These are phyloP conservation scores for Oedothorax gibbosus DNA, from an alignment of 1,140 invertebrate species.

Conservation along the genomic window DNA sequence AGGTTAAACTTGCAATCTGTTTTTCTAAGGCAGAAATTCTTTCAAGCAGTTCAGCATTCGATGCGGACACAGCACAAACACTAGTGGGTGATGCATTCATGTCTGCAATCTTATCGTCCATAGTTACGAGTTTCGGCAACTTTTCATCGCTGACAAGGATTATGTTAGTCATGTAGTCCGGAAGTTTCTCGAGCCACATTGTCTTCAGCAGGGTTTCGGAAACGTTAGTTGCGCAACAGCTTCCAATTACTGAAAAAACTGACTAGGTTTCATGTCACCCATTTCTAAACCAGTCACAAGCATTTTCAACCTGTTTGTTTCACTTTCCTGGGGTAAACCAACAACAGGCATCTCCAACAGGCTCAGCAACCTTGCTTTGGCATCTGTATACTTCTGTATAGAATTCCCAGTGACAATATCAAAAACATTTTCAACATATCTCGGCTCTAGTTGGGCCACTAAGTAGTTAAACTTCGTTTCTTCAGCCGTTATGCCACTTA, in stretches of 20 bases:
- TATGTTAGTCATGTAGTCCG: neutral
- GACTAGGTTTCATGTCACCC: neutral
- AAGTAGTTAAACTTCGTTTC: neutral
- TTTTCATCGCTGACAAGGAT: slow-evolving; percentile 11
- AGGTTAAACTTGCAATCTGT: neutral
- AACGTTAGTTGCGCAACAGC: neutral
- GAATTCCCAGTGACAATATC: neutral
- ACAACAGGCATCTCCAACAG: too few species aligned
- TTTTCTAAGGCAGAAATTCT: neutral
- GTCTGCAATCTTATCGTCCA: slow-evolving; percentile 20
- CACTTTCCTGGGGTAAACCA: neutral
- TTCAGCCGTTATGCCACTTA: neutral
- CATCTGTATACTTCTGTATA: neutral
- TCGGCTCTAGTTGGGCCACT: neutral
- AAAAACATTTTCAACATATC: neutral
- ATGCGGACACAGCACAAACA: neutral
- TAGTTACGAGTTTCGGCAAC: neutral
- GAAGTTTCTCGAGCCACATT: slow-evolving; percentile 11
- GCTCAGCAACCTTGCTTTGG: neutral
- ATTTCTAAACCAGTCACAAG: neutral
- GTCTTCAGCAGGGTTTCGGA: neutral
- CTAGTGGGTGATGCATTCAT: neutral
- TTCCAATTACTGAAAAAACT: neutral
- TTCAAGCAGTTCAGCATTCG: neutral
- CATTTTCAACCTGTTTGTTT: neutral